Percentiles rank a stretch among this genome's conserved stretches.
Evolutionary conservation across 2,797 vertebrate species (phyloP).

Genomic region (Octomys mimax): DNA sequence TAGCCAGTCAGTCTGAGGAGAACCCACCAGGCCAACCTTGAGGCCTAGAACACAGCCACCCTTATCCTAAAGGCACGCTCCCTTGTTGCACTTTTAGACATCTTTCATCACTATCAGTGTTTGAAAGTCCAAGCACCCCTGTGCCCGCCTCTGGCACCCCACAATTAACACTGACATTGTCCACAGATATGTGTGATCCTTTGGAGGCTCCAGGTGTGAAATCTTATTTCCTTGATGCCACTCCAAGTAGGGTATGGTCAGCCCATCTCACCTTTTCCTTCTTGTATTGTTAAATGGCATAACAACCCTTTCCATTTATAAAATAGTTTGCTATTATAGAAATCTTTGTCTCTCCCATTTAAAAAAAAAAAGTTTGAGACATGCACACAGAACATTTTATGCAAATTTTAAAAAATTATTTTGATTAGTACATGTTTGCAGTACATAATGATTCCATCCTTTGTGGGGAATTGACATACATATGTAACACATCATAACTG

Average conservation of each 20-base stretch:
- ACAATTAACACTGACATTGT: background rate
- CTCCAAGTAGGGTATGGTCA: background rate
- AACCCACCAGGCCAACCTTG: background rate
- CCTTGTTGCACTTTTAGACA: background rate
- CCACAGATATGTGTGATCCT: background rate
- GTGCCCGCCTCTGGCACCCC: background rate
- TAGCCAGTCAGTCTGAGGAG: background rate
- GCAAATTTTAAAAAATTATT: background rate
- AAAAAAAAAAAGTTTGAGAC: background rate
- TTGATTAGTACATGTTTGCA: background rate
- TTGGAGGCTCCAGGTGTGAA: background rate
- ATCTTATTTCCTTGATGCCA: background rate
- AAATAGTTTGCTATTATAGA: background rate
- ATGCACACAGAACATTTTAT: background rate
- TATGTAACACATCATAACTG: background rate
- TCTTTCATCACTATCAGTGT: background rate
- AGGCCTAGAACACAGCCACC: background rate
- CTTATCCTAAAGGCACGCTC: background rate
- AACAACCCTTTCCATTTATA: background rate
- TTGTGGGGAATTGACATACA: background rate
- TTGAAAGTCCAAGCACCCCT: background rate
- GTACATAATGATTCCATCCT: background rate
- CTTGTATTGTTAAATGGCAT: background rate
- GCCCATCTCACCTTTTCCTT: background rate
- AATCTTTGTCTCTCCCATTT: slow-evolving; percentile 22